Conservation (phyloP, 2,797 vertebrate genomes). For the Xerus rutilus region DNA sequence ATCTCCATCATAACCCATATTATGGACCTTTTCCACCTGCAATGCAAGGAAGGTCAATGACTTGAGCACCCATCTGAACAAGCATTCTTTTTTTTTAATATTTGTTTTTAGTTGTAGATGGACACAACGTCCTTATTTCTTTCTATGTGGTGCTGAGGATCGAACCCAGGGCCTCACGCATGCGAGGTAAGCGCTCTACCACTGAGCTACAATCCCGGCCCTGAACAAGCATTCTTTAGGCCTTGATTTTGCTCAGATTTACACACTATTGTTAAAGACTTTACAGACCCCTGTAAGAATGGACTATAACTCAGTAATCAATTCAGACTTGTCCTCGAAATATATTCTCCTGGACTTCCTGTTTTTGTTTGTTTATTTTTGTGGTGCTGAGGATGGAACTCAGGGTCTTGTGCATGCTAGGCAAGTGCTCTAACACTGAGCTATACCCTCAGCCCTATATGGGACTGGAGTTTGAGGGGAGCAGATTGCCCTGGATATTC, state of each 20-base stretch:
- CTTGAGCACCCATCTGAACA: background rate
- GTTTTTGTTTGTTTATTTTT: background rate
- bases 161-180: too few relatives aligned
- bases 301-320: background rate
- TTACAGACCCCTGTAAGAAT: background rate
- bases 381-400: too few relatives aligned
- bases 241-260: background rate
- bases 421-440: too few relatives aligned
- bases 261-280: constrained; percentile 6
- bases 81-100: background rate
- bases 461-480: too few relatives aligned
- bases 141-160: too few relatives aligned
- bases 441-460: too few relatives aligned
- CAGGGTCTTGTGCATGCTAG: too few relatives aligned
- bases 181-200: too few relatives aligned
- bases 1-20: background rate
- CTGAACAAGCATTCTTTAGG: background rate
- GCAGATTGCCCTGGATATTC: too few relatives aligned
- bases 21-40: background rate
- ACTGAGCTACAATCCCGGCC: too few relatives aligned
- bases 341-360: background rate
- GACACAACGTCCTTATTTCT: too few relatives aligned
- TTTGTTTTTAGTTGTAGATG: too few relatives aligned
- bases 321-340: background rate
- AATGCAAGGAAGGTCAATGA: background rate